These are phyloP conservation scores for Tarsius wallacei DNA, from an alignment of 2,797 vertebrate species.

Conservation along the genomic window DNA sequence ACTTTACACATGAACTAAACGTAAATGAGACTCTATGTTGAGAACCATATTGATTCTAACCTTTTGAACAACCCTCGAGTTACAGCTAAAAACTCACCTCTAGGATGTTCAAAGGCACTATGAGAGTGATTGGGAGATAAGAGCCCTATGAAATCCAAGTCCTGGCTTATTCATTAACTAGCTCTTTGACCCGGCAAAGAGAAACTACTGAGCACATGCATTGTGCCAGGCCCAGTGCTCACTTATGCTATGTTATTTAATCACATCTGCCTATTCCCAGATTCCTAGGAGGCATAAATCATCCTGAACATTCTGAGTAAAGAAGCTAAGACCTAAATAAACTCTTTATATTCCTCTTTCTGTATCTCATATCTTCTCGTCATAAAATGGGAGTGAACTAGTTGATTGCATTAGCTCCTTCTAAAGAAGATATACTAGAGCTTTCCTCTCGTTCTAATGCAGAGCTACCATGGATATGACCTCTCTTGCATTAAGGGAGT, in stretches of 20 bases:
- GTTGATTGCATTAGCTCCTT: slow-evolving; percentile 24
- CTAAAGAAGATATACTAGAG: not conserved
- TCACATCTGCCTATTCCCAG: not conserved
- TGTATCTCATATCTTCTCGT: not conserved
- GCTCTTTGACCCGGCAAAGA: not conserved
- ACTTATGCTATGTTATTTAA: slow-evolving; percentile 9
- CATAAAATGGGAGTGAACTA: slow-evolving; percentile 52
- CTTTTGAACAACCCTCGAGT: not conserved
- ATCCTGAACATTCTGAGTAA: not conserved
- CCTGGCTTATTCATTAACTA: slow-evolving; percentile 19
- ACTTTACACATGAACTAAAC: slow-evolving; percentile 21
- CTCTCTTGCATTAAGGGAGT: not conserved
- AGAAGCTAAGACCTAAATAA: not conserved
- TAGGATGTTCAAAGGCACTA: slow-evolving; percentile 21
- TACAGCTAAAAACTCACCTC: not conserved
- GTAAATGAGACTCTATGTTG: slow-evolving; percentile 31
- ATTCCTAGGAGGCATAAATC: not conserved
- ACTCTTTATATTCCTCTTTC: slow-evolving; percentile 11
- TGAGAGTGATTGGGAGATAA: not conserved
- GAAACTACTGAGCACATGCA: not conserved
- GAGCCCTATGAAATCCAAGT: not conserved
- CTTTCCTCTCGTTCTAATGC: slow-evolving; percentile 27
- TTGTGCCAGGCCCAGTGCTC: not conserved
- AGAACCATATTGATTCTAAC: slow-evolving; percentile 9
- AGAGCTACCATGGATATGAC: not conserved